These are phyloP conservation scores for Aspidoscelis tigris DNA, from an alignment of 2,113 vertebrate species.

Conservation along the genomic window DNA sequence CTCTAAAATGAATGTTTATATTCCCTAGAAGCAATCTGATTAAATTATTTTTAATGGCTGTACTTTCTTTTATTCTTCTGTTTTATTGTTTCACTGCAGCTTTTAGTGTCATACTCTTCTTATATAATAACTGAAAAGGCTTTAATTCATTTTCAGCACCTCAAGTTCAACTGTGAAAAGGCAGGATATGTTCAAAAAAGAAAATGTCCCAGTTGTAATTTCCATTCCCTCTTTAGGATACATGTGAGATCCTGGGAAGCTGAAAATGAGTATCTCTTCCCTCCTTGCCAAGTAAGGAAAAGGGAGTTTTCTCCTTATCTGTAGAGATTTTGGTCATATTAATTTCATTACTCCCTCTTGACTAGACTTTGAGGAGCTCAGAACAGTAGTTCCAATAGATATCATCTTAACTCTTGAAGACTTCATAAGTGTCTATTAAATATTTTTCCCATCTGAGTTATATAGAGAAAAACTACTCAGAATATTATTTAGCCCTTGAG, in stretches of 20 bases:
- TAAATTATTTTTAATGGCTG: background rate
- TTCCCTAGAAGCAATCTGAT: background rate
- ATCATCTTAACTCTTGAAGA: background rate
- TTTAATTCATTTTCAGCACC: background rate
- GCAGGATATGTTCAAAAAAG: background rate
- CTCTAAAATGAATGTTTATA: background rate
- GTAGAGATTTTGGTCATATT: background rate
- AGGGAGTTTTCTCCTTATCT: background rate
- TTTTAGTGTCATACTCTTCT: background rate
- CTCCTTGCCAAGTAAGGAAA: background rate
- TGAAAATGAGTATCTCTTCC: background rate
- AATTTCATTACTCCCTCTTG: background rate
- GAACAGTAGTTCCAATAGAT: background rate
- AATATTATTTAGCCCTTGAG: background rate
- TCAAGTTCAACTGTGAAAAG: background rate
- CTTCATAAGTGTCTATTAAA: conserved; percentile 14
- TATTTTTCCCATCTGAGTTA: background rate
- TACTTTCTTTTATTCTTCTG: background rate
- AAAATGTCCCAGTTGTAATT: background rate
- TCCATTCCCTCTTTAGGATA: background rate
- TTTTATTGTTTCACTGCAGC: background rate
- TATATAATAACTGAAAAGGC: background rate
- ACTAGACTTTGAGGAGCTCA: background rate
- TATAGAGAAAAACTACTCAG: conserved; percentile 2
- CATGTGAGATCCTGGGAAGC: background rate